These are phyloP conservation scores for Bombylius discolor DNA, from an alignment of 2,888 invertebrate genomes.

Conservation along the genomic window DNA sequence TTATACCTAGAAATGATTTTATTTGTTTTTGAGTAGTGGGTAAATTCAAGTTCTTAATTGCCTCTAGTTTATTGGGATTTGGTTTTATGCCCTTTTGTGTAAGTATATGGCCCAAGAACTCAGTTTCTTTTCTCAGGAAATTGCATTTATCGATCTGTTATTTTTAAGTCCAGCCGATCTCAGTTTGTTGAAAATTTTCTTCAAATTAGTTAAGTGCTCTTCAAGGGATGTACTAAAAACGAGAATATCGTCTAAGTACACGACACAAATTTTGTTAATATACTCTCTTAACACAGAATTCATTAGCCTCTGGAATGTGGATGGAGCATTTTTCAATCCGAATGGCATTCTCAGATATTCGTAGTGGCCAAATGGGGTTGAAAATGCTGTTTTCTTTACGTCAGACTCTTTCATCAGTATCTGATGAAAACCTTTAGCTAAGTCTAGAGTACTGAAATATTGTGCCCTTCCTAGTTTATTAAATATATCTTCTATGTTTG, in stretches of 20 bases:
- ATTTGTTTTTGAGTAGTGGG: no score
- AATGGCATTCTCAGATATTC: slow-evolving; percentile 5
- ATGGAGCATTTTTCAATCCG: slow-evolving; percentile 1
- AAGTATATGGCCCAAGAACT: no score
- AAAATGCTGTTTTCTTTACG: slow-evolving; percentile 6
- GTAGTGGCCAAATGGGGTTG: slow-evolving; percentile 2
- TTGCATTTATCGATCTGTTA: slow-evolving; percentile 14
- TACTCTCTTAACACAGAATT: slow-evolving; percentile 1
- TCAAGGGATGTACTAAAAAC: slow-evolving; percentile 8
- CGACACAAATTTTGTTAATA: slow-evolving; percentile 6
- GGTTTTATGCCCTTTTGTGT: no score
- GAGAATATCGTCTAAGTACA: slow-evolving; percentile 11
- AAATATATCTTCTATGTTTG: slow-evolving; percentile 13
- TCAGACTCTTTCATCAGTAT: slow-evolving; percentile 9
- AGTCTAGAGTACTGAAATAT: slow-evolving; percentile 9
- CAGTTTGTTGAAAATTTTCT: slow-evolving; percentile 9
- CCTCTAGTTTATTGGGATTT: no score
- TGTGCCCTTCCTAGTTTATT: slow-evolving; percentile 11
- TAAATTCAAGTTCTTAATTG: no score
- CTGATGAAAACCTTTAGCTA: slow-evolving; percentile 12
- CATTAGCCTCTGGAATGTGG: slow-evolving; percentile 10
- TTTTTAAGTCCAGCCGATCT: slow-evolving; percentile 8
- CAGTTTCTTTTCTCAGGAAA: slow-evolving; percentile 1
- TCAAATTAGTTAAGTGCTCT: slow-evolving; percentile 9
- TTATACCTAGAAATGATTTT: not conserved